Percentiles rank a stretch among this genome's conserved stretches.
Evolutionary conservation across 2,113 vertebrate species (phyloP).

Genomic region (Pantherophis guttatus): DNA sequence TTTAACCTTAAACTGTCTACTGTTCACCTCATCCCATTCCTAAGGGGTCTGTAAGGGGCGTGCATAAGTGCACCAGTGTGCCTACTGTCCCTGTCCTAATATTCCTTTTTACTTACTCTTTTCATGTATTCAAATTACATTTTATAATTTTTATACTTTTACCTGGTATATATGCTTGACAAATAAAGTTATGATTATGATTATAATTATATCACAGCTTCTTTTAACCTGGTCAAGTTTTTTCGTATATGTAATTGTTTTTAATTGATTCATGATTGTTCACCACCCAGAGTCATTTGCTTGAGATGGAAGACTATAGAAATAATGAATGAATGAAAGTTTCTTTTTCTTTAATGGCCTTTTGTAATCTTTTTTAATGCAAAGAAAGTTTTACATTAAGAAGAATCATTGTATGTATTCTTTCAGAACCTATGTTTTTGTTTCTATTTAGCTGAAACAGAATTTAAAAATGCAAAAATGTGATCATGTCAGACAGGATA

Average conservation of each 20-base stretch:
- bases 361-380: neutral
- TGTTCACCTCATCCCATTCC: no score
- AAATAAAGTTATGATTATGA: no score
- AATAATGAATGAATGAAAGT: neutral
- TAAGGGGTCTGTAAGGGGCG: no score
- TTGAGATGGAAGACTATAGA: neutral
- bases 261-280: neutral
- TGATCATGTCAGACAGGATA: neutral
- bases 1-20: no score
- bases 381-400: neutral
- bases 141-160: no score
- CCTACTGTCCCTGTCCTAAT: no score
- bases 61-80: no score
- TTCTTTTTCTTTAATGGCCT: neutral
- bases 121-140: no score
- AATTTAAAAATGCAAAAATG: neutral
- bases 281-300: neutral
- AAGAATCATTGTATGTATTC: neutral
- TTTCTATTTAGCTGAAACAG: neutral
- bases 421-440: neutral
- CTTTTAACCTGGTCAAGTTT: neutral
- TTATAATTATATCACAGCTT: neutral
- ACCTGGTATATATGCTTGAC: no score
- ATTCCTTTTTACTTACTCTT: no score
- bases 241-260: neutral